Evolutionary conservation across 53 echinoderm and acorn worm genomes (phyloP).

Genomic region (Holothuria leucospilota): DNA sequence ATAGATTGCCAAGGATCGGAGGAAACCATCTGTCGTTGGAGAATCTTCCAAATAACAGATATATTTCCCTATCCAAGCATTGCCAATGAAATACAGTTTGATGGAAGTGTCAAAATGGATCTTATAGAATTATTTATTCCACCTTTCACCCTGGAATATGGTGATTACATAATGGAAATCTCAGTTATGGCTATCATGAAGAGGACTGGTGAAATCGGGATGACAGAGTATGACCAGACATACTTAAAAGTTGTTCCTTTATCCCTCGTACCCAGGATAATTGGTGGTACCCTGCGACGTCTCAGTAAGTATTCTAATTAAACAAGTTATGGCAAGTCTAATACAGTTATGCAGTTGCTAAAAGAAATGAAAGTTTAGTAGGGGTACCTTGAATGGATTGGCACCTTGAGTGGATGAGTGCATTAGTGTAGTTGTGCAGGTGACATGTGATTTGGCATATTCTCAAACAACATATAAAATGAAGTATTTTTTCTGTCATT

Average conservation of each 20-base stretch:
- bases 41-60: slow-evolving; percentile 63
- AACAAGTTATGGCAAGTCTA: too few relatives aligned
- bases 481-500: too few relatives aligned
- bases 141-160: slow-evolving; percentile 74
- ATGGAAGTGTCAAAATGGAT: slow-evolving; percentile 44
- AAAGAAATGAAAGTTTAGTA: too few relatives aligned
- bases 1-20: slow-evolving; percentile 64
- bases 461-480: too few relatives aligned
- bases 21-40: slow-evolving; percentile 66
- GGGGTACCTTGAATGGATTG: too few relatives aligned
- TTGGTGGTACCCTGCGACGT: slow-evolving; percentile 70
- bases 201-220: slow-evolving; percentile 61
- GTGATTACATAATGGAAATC: slow-evolving; percentile 76
- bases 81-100: slow-evolving; percentile 69
- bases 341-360: too few relatives aligned
- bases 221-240: slow-evolving; percentile 68
- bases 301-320: slow-evolving; percentile 63
- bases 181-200: slow-evolving; percentile 59
- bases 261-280: slow-evolving; percentile 72
- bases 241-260: slow-evolving; percentile 65
- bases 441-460: too few relatives aligned
- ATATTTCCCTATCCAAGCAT: slow-evolving; percentile 71
- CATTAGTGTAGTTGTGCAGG: too few relatives aligned
- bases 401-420: too few relatives aligned
- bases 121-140: slow-evolving; percentile 80